Evolutionary conservation across 1,140 invertebrate genomes (phyloP).

Genomic region (Zaprionus tsacasi): DNA sequence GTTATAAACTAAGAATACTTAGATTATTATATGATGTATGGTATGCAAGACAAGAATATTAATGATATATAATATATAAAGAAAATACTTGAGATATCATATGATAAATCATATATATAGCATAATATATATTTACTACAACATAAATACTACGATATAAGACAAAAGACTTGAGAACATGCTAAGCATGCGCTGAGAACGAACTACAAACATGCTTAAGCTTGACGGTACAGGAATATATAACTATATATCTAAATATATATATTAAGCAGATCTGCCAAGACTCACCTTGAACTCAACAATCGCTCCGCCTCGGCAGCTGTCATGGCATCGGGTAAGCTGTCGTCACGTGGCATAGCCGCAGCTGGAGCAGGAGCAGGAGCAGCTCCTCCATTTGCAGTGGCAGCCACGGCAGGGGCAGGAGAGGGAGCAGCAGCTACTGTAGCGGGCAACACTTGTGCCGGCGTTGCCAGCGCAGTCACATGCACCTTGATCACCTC

Average conservation of each 20-base stretch:
- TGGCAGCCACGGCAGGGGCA: neutral
- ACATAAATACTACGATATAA: neutral
- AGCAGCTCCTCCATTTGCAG: neutral
- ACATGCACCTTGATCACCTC: slow-evolving; percentile 75
- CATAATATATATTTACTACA: neutral
- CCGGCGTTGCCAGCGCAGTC: slow-evolving; percentile 21
- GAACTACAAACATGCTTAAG: neutral
- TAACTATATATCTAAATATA: neutral
- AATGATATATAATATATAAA: too few relatives aligned
- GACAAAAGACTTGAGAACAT: neutral
- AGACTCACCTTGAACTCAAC: slow-evolving; percentile 90
- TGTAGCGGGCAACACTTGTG: neutral
- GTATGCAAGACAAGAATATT: too few relatives aligned
- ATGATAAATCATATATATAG: neutral
- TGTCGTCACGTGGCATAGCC: slow-evolving; percentile 65
- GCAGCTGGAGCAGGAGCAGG: slow-evolving; percentile 7
- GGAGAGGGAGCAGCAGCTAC: neutral
- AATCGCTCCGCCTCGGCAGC: slow-evolving; percentile 93
- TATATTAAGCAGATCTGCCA: neutral
- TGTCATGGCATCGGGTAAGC: slow-evolving; percentile 89
- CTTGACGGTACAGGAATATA: neutral
- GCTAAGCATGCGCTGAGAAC: neutral
- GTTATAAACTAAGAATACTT: too few relatives aligned
- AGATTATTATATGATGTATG: too few relatives aligned
- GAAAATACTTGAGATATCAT: too few relatives aligned